Evolutionary conservation across 2,888 invertebrate species (phyloP).

Genomic region (Parnassius smintheus): DNA sequence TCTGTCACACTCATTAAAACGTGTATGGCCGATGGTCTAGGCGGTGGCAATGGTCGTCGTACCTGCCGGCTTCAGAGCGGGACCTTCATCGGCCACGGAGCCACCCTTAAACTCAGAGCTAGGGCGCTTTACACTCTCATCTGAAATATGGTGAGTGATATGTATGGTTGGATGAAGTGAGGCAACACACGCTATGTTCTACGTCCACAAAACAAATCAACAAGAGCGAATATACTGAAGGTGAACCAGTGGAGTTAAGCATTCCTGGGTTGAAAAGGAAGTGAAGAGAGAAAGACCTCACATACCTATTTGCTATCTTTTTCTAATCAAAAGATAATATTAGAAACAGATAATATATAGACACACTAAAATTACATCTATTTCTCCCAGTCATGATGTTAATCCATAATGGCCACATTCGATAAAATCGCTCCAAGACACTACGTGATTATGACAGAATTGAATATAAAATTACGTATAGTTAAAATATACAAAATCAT

Average conservation of each 20-base stretch:
- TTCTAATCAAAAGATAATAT: background rate
- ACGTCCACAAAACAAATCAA: conserved; percentile 48
- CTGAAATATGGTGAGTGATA: conserved; percentile 80
- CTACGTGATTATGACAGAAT: conserved; percentile 20
- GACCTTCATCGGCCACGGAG: conserved; percentile 73
- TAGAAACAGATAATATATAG: conserved; percentile 1
- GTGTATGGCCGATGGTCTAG: conserved; percentile 72
- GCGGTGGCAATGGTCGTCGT: conserved; percentile 70
- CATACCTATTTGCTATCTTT: background rate
- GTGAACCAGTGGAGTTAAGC: background rate
- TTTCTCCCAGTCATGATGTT: background rate
- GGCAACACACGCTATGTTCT: conserved; percentile 57
- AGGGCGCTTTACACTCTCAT: conserved; percentile 90
- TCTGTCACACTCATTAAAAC: conserved; percentile 69
- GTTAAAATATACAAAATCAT: background rate
- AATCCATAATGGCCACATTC: background rate
- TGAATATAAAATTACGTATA: conserved; percentile 6
- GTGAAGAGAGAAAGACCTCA: background rate
- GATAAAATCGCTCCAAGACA: conserved; percentile 24
- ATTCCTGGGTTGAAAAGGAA: background rate
- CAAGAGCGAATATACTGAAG: conserved; percentile 5
- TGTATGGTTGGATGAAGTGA: conserved; percentile 72
- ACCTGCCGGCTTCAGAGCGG: conserved; percentile 72
- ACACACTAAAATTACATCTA: background rate
- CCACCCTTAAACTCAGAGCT: conserved; percentile 92